Evolutionary conservation across 2,113 vertebrate genomes (phyloP).

Genomic region (Diglossa brunneiventris): DNA sequence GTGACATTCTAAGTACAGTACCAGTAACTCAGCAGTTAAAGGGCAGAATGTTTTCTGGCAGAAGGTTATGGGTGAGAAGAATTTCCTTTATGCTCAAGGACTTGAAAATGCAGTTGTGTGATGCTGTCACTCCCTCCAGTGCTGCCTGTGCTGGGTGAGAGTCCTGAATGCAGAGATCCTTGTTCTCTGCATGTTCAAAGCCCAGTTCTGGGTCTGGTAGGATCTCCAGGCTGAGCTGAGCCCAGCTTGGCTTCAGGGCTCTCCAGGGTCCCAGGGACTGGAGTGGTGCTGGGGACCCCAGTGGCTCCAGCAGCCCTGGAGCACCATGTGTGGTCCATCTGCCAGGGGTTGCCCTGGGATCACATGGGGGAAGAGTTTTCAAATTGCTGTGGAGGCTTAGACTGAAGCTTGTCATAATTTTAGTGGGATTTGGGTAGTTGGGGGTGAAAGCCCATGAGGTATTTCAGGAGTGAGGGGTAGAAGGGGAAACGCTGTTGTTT

Average conservation of each 20-base stretch:
- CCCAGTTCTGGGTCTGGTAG: background rate
- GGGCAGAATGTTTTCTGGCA: background rate
- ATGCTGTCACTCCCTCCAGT: background rate
- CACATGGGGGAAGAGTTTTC: background rate
- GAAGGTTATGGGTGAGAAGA: background rate
- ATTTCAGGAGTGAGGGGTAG: background rate
- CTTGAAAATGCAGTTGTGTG: background rate
- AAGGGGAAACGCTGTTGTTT: background rate
- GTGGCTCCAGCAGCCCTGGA: accelerated
- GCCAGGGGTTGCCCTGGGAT: background rate
- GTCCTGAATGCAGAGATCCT: background rate
- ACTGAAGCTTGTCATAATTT: background rate
- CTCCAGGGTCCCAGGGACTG: background rate
- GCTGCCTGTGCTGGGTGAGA: background rate
- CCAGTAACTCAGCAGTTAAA: background rate
- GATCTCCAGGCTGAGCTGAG: background rate
- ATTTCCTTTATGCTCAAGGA: background rate
- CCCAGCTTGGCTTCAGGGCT: background rate
- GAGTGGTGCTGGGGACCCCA: accelerated
- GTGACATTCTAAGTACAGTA: background rate
- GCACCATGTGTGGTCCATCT: accelerated
- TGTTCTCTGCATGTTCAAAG: accelerated
- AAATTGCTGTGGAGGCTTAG: background rate
- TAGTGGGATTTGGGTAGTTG: background rate
- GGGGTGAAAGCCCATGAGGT: background rate